Evolutionary conservation across 2,113 vertebrate genomes (phyloP).

Genomic region (Periophthalmodon schlosseri): DNA sequence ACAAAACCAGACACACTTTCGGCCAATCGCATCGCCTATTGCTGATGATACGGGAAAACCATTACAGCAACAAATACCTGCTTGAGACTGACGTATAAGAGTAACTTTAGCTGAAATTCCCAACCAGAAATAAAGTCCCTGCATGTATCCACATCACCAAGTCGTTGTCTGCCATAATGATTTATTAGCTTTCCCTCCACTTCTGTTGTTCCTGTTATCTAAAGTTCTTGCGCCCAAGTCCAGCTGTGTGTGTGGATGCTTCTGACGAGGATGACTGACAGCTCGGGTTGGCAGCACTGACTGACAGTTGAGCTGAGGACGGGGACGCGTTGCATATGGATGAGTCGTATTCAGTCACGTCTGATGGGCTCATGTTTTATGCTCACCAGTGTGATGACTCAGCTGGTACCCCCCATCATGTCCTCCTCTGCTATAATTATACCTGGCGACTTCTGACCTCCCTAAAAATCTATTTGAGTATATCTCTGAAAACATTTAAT

Average conservation of each 20-base stretch:
- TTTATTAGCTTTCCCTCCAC: neutral
- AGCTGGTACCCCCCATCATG: neutral
- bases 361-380: conserved; percentile 10
- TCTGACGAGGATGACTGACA: neutral
- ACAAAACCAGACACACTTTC: too few relatives aligned
- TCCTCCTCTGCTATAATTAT: conserved; percentile 5
- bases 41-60: too few relatives aligned
- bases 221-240: neutral
- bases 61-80: too few relatives aligned
- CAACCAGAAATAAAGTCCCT: neutral
- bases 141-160: neutral
- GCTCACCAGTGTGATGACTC: neutral
- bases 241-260: neutral
- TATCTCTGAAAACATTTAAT: neutral
- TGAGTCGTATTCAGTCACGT: neutral
- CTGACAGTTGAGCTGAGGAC: conserved; percentile 1
- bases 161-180: neutral
- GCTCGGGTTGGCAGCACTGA: neutral
- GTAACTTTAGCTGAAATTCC: too few relatives aligned
- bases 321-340: conserved; percentile 1
- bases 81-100: neutral
- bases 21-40: too few relatives aligned
- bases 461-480: neutral
- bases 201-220: neutral
- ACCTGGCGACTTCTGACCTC: neutral